phyloP scores from a whole-genome alignment of 1,140 invertebrate genomes.

The Bathynomus jamesi region DNA sequence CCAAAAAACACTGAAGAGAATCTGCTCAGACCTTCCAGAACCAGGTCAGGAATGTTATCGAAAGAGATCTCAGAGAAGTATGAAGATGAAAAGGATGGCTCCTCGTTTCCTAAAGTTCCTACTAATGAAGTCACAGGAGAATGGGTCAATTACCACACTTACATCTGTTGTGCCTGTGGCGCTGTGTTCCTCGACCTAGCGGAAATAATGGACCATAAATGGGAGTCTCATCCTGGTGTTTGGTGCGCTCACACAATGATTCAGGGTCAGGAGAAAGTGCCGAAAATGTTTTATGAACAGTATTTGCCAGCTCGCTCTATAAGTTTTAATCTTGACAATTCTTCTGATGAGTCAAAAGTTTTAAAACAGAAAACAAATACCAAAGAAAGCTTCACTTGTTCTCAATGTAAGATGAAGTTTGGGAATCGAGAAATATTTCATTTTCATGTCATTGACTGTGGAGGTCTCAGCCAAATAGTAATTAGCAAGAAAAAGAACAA shows the following conservation, averaged over 20 bases:
- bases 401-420: constrained; percentile 13
- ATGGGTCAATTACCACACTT: constrained; percentile 28
- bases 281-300: constrained; percentile 23
- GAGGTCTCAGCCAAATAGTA: constrained; percentile 19
- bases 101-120: neutral
- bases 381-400: constrained; percentile 4
- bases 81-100: neutral
- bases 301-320: constrained; percentile 20
- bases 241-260: constrained; percentile 36
- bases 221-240: constrained; percentile 28
- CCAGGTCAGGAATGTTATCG: constrained; percentile 20
- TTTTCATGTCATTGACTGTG: constrained; percentile 31
- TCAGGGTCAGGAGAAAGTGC: constrained; percentile 20
- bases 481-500: constrained; percentile 28
- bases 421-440: constrained; percentile 12
- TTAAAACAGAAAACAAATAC: no score
- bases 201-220: constrained; percentile 37
- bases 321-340: neutral
- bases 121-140: constrained; percentile 17
- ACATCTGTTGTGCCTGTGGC: constrained; percentile 30
- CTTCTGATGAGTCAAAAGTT: neutral
- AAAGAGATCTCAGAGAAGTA: neutral
- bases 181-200: constrained; percentile 24
- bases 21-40: constrained; percentile 8
- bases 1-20: neutral